Percentiles rank a stretch among this genome's conserved stretches.
phyloP scores from a whole-genome alignment of 92 coral and sea anemone species.

The Paramuricea clavata region DNA sequence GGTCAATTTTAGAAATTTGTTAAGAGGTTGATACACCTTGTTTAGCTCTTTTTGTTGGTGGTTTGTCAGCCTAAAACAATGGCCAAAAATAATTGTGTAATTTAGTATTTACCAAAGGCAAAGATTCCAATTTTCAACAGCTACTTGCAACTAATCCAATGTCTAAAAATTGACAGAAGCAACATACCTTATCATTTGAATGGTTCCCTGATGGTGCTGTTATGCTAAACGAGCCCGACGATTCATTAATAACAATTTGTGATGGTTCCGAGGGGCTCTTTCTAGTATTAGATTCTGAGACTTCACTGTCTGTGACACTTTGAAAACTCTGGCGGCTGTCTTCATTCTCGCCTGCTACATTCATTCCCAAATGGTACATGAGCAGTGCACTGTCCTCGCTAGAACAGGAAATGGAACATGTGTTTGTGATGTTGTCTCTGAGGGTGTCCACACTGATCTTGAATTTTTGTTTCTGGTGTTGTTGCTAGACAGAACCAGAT shows the following conservation, averaged over 20 bases:
- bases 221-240: neutral
- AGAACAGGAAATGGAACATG: neutral
- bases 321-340: constrained; percentile 80
- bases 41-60: constrained; percentile 66
- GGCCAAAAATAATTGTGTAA: too few species aligned
- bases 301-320: constrained; percentile 75
- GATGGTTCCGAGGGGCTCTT: constrained; percentile 5
- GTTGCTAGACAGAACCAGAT: too few species aligned
- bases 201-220: constrained; percentile 22
- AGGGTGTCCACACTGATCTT: too few species aligned
- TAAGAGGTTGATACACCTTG: neutral
- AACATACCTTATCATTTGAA: neutral
- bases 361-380: constrained; percentile 89
- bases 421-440: too few species aligned
- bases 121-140: too few species aligned
- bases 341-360: constrained; percentile 88
- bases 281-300: constrained; percentile 38
- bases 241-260: neutral
- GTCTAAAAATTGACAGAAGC: neutral
- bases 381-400: constrained; percentile 97
- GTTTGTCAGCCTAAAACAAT: constrained; percentile 57
- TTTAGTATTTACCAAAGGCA: too few species aligned
- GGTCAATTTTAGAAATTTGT: too few species aligned
- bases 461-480: too few species aligned
- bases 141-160: too few species aligned